Evolutionary conservation across 1,140 invertebrate genomes (phyloP).

Genomic region (Heliothis virescens): DNA sequence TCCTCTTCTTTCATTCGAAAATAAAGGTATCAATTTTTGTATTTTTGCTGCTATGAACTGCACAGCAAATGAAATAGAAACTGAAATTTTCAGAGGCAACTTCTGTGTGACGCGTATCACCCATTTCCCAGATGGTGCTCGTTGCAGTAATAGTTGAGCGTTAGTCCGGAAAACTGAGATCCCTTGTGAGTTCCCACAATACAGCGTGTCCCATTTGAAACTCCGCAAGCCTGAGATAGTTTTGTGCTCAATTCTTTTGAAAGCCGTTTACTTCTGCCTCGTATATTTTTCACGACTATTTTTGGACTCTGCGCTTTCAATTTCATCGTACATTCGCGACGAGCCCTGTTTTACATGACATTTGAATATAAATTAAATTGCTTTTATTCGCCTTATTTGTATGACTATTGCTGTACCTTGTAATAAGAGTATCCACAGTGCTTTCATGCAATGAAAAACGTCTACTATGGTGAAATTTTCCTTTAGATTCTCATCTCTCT

Average conservation of each 20-base stretch:
- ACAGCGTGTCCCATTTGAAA: slow-evolving; percentile 38
- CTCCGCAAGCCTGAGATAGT: slow-evolving; percentile 24
- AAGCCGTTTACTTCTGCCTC: slow-evolving; percentile 34
- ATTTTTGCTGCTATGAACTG: not conserved
- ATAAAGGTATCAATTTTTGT: not conserved
- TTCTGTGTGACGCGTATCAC: slow-evolving; percentile 4
- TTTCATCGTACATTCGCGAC: slow-evolving; percentile 18
- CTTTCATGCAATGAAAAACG: not conserved
- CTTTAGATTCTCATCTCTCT: not conserved
- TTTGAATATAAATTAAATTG: slow-evolving; percentile 34
- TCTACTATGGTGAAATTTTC: not conserved
- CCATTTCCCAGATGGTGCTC: slow-evolving; percentile 20
- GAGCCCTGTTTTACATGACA: slow-evolving; percentile 33
- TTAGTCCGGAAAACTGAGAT: slow-evolving; percentile 23
- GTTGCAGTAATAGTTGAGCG: slow-evolving; percentile 11
- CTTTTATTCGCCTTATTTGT: slow-evolving; percentile 4
- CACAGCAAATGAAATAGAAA: not conserved
- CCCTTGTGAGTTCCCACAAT: slow-evolving; percentile 36
- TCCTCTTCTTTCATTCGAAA: not conserved
- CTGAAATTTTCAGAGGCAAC: slow-evolving; percentile 3
- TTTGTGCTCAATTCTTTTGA: slow-evolving; percentile 40
- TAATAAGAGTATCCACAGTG: not conserved
- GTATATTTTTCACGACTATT: slow-evolving; percentile 40
- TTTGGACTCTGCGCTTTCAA: slow-evolving; percentile 32
- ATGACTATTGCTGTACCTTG: not conserved